phyloP scores from a whole-genome alignment of 2,888 invertebrate species.

The Acronicta psi region DNA sequence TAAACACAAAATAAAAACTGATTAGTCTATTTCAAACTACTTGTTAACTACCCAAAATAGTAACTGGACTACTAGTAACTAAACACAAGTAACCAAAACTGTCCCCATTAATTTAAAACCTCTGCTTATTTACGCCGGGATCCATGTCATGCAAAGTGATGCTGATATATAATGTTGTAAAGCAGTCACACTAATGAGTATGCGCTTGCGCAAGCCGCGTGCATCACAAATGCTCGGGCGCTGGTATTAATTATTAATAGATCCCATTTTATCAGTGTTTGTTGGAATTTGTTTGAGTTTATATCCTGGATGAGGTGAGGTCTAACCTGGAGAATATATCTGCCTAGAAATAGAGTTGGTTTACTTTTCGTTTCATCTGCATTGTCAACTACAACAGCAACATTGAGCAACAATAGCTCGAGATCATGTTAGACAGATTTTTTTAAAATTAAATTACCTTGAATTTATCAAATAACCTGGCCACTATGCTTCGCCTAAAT shows the following conservation, averaged over 20 bases:
- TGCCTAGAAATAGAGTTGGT: not conserved
- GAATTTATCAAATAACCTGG: no score
- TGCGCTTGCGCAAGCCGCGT: conserved; percentile 62
- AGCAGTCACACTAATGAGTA: conserved; percentile 75
- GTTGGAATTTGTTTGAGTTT: conserved; percentile 26
- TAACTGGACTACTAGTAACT: no score
- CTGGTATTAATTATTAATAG: conserved; percentile 57
- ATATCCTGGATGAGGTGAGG: conserved; percentile 28
- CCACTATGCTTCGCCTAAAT: not conserved
- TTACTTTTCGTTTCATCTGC: no score
- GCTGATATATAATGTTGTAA: conserved; percentile 76
- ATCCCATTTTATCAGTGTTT: conserved; percentile 42
- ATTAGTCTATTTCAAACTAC: no score
- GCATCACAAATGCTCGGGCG: conserved; percentile 47
- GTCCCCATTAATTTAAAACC: conserved; percentile 47
- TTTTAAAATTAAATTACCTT: no score
- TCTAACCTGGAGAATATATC: no score
- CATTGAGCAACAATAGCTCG: no score
- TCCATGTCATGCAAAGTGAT: conserved; percentile 64
- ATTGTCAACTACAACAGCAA: no score
- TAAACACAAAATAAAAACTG: no score
- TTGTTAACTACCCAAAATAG: conserved; percentile 19
- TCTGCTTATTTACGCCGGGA: conserved; percentile 54
- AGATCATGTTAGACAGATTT: no score
- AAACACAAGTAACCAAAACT: conserved; percentile 24